Conservation (phyloP, 2,888 invertebrate genomes). For the Heliconius ismenius region DNA sequence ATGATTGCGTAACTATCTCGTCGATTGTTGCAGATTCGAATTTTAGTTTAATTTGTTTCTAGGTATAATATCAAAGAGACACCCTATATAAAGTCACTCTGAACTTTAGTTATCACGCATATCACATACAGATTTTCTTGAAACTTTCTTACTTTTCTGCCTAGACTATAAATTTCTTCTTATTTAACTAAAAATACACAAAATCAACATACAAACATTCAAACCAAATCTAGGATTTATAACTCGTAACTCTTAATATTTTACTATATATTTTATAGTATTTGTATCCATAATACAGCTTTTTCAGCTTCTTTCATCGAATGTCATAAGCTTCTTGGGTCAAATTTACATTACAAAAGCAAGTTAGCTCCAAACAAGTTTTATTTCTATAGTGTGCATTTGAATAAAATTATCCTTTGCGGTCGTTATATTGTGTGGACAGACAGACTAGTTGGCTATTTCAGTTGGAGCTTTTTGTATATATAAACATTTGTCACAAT, state of each 20-base stretch:
- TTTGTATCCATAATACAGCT: background rate
- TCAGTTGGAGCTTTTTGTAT: conserved; percentile 23
- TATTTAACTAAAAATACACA: background rate
- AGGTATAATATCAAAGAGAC: too few relatives aligned
- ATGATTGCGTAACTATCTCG: background rate
- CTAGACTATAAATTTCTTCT: background rate
- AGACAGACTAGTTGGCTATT: conserved; percentile 33
- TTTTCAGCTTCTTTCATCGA: conserved; percentile 16
- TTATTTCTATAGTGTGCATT: conserved; percentile 33
- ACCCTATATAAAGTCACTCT: too few relatives aligned
- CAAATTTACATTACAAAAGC: conserved; percentile 31
- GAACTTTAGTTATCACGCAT: too few relatives aligned
- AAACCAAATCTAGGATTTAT: background rate
- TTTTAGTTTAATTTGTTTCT: too few relatives aligned
- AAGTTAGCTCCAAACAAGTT: conserved; percentile 33
- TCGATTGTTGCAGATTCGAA: too few relatives aligned
- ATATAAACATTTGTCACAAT: conserved; percentile 23
- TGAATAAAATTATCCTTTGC: conserved; percentile 34
- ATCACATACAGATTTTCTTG: too few relatives aligned
- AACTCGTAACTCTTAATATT: conserved; percentile 1
- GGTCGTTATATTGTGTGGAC: conserved; percentile 35
- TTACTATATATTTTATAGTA: background rate
- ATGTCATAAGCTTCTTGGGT: conserved; percentile 26
- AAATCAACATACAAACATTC: background rate
- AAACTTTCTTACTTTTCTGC: too few relatives aligned